phyloP scores from a whole-genome alignment of 2,113 vertebrate genomes.

The Petrocephalus microphthalmus region DNA sequence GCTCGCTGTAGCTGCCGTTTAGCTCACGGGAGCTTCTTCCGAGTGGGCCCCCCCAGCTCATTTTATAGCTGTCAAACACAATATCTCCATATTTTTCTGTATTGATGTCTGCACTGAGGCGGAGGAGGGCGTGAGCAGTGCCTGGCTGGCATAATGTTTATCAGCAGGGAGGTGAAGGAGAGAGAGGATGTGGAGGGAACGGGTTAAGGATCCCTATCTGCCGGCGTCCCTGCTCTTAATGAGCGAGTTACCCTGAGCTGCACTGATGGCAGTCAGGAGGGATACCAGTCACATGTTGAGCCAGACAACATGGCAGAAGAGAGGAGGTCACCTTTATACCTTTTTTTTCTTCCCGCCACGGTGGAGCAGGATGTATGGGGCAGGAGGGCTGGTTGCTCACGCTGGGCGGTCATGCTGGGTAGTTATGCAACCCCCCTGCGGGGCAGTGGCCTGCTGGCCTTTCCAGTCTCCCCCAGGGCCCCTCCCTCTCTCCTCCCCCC shows the following conservation, averaged over 20 bases:
- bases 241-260: constrained; percentile 1
- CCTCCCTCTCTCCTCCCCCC: constrained; percentile 1
- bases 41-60: not conserved
- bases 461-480: not conserved
- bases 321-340: constrained; percentile 7
- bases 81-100: not conserved
- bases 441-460: constrained; percentile 14
- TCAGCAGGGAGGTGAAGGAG: not conserved
- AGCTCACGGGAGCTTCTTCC: not conserved
- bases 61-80: constrained; percentile 14
- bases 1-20: not conserved
- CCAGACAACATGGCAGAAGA: not conserved
- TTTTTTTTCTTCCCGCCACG: not conserved
- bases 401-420: not conserved
- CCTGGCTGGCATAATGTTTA: not conserved
- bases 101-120: not conserved
- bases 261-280: not conserved
- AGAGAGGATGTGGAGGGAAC: not conserved
- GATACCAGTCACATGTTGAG: not conserved
- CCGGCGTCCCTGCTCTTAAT: not conserved
- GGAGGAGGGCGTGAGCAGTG: not conserved
- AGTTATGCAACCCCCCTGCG: constrained; percentile 10
- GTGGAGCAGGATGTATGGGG: constrained; percentile 26
- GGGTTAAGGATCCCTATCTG: not conserved
- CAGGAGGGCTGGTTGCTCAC: not conserved